Base-by-base conservation (phyloP, 2,113 vertebrate species). In the Puma concolor region DNA sequence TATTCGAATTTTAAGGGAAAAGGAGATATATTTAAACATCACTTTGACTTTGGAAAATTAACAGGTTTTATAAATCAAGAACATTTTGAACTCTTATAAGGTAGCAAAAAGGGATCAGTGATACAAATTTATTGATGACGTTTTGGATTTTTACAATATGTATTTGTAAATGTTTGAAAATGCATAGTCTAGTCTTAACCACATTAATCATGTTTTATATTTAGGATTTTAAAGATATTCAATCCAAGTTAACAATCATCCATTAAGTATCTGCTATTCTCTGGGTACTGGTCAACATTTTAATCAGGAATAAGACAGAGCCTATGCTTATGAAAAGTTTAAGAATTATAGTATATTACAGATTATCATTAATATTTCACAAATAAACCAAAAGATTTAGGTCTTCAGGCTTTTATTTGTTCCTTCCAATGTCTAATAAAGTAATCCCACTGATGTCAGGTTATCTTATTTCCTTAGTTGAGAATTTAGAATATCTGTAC, bases 31-130 rank as follows among this genome's bases (percentile, higher is more conserved):
- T 91, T 95, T 93, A 80, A 97, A 92, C 11, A 90, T 6, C 27
- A 84, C 27, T 66, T n/a, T 88, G 31, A 89, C 2, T 76, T 96
- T 91, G 85, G 52, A 79, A 96, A 97, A 82, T 81, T 81, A 91
- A 57, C 63, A 93, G 25, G 4, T 48, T 94, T 52, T 92, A 85
- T 92, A 85, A 93, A 67, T 54, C 41, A 76, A 96, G 50, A 95
- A 84, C 19, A 72, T 67, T 72, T 29, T 93, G 14, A 14, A 77
- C 57, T 83, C 21, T 83, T 64, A 31, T 67, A 44, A 93, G 82
- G 60, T 50, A 84, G 36, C 36, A 92, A 74, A 91, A 19, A 52
- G 27, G 33, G 31, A 77, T 48, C 31, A 67, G 25, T 94, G n/a
- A 50, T 27, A 81, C 31, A 72, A 90, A 72, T 79, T 89, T 16